Base-by-base conservation (phyloP, 2,888 invertebrate genomes). In the Dolomedes plantarius region DNA sequence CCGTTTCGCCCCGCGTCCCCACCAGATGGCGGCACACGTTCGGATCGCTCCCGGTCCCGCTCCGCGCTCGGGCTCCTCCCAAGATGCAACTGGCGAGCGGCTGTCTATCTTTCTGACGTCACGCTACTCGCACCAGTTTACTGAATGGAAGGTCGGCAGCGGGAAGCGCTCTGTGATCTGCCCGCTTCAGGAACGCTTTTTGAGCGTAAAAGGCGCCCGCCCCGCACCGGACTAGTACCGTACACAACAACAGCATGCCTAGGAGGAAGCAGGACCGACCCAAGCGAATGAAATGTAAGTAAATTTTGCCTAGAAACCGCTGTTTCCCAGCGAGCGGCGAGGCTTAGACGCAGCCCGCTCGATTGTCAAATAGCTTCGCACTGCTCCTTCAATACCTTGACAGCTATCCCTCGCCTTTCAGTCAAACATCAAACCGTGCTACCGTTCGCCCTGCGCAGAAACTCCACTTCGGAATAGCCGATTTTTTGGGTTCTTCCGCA, bases 81-180 rank as follows among this genome's bases (percentile, higher is more conserved):
- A 87, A 85, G 85, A 85, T 87, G 79, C 87, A 78, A 77, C 76
- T 78, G 76, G 87, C 83, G 83, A 77, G 77, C 85, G 78, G 68
- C 85, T 87, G 87, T 87, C 87, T 87, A 87, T 87, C 87, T 82
- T 74, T 80, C 87, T 87, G 87, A 88, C 88, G 88, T 88, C 88
- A 88, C 82, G 73, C 80, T 86, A 87, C 86, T 86, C 83, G 75
- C 56, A 56, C 56, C 87, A 85, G 83, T 88, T 85, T 87, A 86
- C 79, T 88, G 88, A 88, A 88, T 88, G 88, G 88, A 87, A 88
- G 88, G 88, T 88, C 87, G 86, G 85, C 85, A 79, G 87, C 87
- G 88, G 82, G 85, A 80, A 82, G 85, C 86, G 87, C 88, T 82
- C 86, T 78, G 81, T 87, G 87, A 75, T 80, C 76, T 78, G 69